Evolutionary conservation across 2,888 invertebrate genomes (phyloP).

Genomic region (Sarcophaga caerulescens): DNA sequence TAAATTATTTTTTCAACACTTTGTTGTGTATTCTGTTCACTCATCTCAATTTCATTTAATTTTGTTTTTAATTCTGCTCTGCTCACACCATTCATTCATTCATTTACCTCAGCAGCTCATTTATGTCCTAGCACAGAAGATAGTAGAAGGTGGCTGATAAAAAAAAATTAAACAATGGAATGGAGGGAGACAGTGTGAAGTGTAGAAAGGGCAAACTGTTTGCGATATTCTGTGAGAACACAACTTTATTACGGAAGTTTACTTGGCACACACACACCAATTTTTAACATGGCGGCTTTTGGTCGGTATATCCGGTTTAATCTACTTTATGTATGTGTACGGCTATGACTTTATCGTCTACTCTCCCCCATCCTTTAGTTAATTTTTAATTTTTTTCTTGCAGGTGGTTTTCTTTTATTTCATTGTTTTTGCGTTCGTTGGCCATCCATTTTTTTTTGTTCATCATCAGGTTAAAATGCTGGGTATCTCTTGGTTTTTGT

Average conservation of each 20-base stretch:
- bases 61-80: neutral
- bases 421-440: slow-evolving; percentile 41
- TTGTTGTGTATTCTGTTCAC: neutral
- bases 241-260: slow-evolving; percentile 78
- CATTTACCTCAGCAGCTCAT: slow-evolving; percentile 19
- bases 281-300: slow-evolving; percentile 67
- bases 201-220: neutral
- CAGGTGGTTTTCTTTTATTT: slow-evolving; percentile 54
- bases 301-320: slow-evolving; percentile 58
- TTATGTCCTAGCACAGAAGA: slow-evolving; percentile 27
- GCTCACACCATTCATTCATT: slow-evolving; percentile 26
- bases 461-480: neutral
- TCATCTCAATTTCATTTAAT: slow-evolving; percentile 35
- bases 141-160: slow-evolving; percentile 31
- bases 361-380: neutral
- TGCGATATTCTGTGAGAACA: slow-evolving; percentile 68
- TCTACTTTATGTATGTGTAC: slow-evolving; percentile 14
- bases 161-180: neutral
- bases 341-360: slow-evolving; percentile 14
- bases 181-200: slow-evolving; percentile 66
- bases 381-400: slow-evolving; percentile 46
- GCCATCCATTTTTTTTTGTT: neutral
- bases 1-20: slow-evolving; percentile 23
- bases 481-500: slow-evolving; percentile 56
- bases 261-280: slow-evolving; percentile 65